A percentile compares a stretch with the other conserved stretches of the same genome.
Conservation (phyloP, 2,888 invertebrate genomes). For the Agrotis ipsilon region DNA sequence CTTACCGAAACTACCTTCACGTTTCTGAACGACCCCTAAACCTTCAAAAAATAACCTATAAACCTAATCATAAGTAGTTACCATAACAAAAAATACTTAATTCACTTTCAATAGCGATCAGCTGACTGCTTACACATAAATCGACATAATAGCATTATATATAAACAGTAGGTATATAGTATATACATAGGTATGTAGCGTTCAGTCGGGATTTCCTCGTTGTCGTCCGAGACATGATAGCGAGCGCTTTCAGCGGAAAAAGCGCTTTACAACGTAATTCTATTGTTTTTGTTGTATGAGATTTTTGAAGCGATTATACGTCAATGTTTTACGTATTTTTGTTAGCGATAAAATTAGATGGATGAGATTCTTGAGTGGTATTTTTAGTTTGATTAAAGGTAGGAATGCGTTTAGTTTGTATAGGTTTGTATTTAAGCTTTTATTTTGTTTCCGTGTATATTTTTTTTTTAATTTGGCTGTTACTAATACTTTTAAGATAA, state of each 20-base stretch:
- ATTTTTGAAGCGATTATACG: slow-evolving; percentile 30
- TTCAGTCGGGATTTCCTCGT: slow-evolving; percentile 82
- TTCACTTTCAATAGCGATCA: slow-evolving; percentile 81
- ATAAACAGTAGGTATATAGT: slow-evolving; percentile 71
- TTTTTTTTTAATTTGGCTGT: neutral
- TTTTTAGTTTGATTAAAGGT: neutral
- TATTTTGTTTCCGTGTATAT: too few relatives aligned
- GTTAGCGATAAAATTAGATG: slow-evolving; percentile 8
- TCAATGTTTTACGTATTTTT: slow-evolving; percentile 11
- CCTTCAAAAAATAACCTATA: neutral
- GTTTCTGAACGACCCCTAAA: neutral
- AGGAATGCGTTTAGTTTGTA: neutral
- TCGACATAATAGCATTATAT: slow-evolving; percentile 79
- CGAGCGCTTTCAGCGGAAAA: slow-evolving; percentile 70
- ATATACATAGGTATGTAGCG: slow-evolving; percentile 71
- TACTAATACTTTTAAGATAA: neutral
- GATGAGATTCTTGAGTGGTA: neutral
- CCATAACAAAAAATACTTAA: slow-evolving; percentile 64
- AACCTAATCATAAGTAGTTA: slow-evolving; percentile 1
- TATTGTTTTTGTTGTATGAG: slow-evolving; percentile 48
- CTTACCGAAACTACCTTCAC: too few relatives aligned
- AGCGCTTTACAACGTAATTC: slow-evolving; percentile 73
- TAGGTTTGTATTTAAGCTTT: too few relatives aligned
- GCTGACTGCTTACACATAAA: slow-evolving; percentile 85
- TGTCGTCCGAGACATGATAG: slow-evolving; percentile 79